phyloP scores from a whole-genome alignment of 2,888 invertebrate species.

The Limnephilus marmoratus region DNA sequence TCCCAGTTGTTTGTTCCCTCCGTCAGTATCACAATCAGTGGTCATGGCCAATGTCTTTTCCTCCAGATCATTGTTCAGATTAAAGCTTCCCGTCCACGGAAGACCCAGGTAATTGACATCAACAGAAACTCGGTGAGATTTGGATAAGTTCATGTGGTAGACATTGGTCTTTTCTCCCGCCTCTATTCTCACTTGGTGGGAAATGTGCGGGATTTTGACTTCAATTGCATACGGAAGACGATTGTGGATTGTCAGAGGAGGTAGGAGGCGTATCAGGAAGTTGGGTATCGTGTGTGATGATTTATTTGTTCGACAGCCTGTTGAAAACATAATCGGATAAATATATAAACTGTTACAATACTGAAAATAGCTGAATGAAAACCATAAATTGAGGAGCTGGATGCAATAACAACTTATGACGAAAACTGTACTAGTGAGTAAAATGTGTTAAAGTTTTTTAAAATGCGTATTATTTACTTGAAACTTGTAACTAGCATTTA shows the following conservation, averaged over 20 bases:
- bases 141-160: conserved; percentile 81
- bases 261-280: conserved; percentile 83
- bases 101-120: conserved; percentile 81
- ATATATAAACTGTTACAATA: not conserved
- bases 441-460: too few species aligned
- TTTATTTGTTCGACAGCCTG: conserved; percentile 73
- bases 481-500: too few species aligned
- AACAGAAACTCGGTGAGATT: conserved; percentile 75
- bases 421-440: too few species aligned
- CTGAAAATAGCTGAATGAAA: not conserved
- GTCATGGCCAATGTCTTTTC: conserved; percentile 82
- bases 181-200: conserved; percentile 79
- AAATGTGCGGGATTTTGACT: conserved; percentile 75
- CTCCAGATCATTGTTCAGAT: conserved; percentile 81
- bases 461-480: too few species aligned
- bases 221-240: conserved; percentile 85
- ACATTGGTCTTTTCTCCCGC: conserved; percentile 84
- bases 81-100: conserved; percentile 84
- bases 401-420: too few species aligned
- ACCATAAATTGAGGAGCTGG: not conserved
- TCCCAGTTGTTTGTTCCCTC: conserved; percentile 81
- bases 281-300: conserved; percentile 81
- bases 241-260: conserved; percentile 86
- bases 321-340: not conserved
- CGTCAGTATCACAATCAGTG: conserved; percentile 82